phyloP scores from a whole-genome alignment of 2,113 vertebrate genomes.

The Lampris incognitus region DNA sequence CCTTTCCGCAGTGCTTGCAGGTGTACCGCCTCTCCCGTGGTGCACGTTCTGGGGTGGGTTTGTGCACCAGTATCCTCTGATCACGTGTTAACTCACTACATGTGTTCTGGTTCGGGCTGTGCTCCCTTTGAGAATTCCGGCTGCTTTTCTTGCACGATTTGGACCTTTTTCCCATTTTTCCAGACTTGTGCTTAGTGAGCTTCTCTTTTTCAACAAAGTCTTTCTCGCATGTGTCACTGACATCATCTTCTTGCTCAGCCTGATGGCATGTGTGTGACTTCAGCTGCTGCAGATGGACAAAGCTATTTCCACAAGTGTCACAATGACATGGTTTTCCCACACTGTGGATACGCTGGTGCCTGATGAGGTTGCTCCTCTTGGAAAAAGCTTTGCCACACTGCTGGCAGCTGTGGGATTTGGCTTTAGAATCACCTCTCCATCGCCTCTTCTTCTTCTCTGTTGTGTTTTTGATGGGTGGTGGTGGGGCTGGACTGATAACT shows the following conservation, averaged over 20 bases:
- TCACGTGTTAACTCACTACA: neutral
- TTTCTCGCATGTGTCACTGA: no score
- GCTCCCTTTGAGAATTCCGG: neutral
- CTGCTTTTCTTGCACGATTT: neutral
- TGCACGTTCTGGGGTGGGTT: neutral
- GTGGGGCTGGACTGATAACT: neutral
- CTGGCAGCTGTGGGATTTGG: neutral
- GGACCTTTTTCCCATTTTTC: no score
- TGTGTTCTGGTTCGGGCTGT: neutral
- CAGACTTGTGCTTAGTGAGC: no score
- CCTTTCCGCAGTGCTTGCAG: conserved; percentile 29
- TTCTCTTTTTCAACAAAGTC: no score
- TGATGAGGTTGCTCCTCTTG: neutral
- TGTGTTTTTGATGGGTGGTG: neutral
- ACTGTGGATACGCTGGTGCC: conserved; percentile 16
- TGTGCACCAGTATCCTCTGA: neutral
- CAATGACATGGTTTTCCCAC: neutral
- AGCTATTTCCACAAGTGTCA: no score
- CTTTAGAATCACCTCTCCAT: neutral
- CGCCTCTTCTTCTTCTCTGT: neutral
- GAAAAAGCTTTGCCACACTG: conserved; percentile 31
- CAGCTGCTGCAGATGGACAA: no score
- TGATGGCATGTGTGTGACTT: no score
- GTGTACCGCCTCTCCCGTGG: conserved; percentile 19
- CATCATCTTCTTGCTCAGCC: no score